A percentile compares a stretch with the other conserved stretches of the same genome.
These are phyloP conservation scores for Leptothorax acervorum DNA, from an alignment of 2,888 invertebrate species.

Conservation along the genomic window DNA sequence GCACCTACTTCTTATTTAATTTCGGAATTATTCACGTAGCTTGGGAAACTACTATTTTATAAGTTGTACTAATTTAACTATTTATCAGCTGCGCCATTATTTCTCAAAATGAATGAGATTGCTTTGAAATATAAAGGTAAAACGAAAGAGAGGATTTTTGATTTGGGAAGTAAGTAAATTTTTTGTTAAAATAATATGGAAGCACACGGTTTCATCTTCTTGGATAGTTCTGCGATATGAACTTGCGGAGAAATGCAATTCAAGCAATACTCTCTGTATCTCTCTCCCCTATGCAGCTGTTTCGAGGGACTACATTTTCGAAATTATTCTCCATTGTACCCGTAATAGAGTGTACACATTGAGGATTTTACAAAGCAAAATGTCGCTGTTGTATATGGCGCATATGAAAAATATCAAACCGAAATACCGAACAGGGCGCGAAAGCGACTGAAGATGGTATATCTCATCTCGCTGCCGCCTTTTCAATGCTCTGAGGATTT, in stretches of 20 bases:
- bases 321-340: constrained; percentile 44
- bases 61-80: background rate
- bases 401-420: constrained; percentile 16
- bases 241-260: constrained; percentile 4
- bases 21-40: background rate
- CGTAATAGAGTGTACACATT: constrained; percentile 3
- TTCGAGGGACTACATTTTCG: constrained; percentile 12
- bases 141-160: background rate
- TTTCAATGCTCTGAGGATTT: constrained; percentile 18
- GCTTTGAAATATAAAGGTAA: background rate
- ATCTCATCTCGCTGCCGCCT: background rate
- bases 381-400: constrained; percentile 1
- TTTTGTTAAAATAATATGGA: background rate
- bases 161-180: background rate
- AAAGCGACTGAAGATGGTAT: constrained; percentile 24
- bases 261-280: background rate
- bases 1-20: constrained; percentile 12
- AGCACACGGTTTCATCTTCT: background rate
- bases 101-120: background rate
- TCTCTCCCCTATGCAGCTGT: background rate
- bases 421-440: constrained; percentile 7
- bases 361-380: constrained; percentile 29
- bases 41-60: background rate
- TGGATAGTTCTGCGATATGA: background rate
- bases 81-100: background rate